Evolutionary conservation across 2,888 invertebrate genomes (phyloP).

Genomic region (Pterobdella sp.): DNA sequence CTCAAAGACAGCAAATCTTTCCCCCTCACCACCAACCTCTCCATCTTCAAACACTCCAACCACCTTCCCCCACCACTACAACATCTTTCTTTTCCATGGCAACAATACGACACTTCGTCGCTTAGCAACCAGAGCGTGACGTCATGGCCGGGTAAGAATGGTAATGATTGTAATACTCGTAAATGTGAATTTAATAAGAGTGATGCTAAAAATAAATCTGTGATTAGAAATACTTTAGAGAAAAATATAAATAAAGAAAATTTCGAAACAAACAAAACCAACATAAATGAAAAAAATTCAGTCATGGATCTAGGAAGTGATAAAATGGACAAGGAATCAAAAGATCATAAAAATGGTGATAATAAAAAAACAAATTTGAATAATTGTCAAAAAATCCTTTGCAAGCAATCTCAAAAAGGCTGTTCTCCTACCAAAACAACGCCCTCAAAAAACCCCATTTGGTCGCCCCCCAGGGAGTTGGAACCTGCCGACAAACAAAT

Average conservation of each 20-base stretch:
- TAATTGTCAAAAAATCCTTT: background rate
- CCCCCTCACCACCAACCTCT: too few species aligned
- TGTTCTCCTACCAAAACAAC: too few species aligned
- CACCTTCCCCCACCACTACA: background rate
- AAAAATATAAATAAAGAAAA: slow-evolving; percentile 9
- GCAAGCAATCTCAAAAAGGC: too few species aligned
- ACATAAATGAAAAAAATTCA: too few species aligned
- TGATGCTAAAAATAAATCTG: background rate
- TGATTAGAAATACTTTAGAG: background rate
- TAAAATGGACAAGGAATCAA: background rate
- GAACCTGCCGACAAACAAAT: too few species aligned
- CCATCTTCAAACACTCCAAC: too few species aligned
- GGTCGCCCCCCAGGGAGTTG: background rate
- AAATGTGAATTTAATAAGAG: background rate
- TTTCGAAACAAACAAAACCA: too few species aligned
- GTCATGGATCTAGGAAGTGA: slow-evolving; percentile 14
- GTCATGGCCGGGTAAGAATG: background rate
- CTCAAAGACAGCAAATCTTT: too few species aligned
- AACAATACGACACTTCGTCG: slow-evolving; percentile 6
- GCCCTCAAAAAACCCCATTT: background rate
- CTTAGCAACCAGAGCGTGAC: slow-evolving; percentile 6
- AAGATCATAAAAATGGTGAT: background rate
- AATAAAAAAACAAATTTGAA: background rate
- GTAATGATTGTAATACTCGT: slow-evolving; percentile 3
- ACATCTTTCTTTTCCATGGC: background rate